These are phyloP conservation scores for Heliothis virescens DNA, from an alignment of 1,140 invertebrate genomes.

Conservation along the genomic window DNA sequence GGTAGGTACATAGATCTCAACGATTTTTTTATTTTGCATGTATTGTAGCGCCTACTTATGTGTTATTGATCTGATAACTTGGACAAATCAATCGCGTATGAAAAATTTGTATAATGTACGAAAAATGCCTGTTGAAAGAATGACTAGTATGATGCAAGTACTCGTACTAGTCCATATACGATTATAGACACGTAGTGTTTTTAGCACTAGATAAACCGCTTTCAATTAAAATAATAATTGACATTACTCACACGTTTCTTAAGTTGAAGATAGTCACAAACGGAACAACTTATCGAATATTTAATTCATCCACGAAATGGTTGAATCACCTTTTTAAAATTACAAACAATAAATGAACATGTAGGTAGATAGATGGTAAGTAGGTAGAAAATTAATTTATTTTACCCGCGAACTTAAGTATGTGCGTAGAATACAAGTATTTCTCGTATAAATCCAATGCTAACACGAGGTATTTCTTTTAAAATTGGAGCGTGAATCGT, in stretches of 20 bases:
- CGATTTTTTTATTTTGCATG: too few relatives aligned
- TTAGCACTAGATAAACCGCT: too few relatives aligned
- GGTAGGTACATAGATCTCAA: too few relatives aligned
- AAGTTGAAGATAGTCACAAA: neutral
- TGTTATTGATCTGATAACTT: too few relatives aligned
- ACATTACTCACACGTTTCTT: neutral
- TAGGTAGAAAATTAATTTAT: slow-evolving; percentile 37
- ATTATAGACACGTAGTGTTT: too few relatives aligned
- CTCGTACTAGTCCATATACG: too few relatives aligned
- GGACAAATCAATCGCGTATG: too few relatives aligned
- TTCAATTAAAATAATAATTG: neutral
- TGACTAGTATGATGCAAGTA: too few relatives aligned
- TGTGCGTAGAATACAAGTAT: slow-evolving; percentile 44
- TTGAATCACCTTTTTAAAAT: slow-evolving; percentile 24
- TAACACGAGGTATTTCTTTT: slow-evolving; percentile 42
- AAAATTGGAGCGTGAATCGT: slow-evolving; percentile 43
- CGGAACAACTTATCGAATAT: slow-evolving; percentile 11
- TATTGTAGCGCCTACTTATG: too few relatives aligned
- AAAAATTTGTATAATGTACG: too few relatives aligned
- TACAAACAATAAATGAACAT: slow-evolving; percentile 21
- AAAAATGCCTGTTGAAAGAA: too few relatives aligned
- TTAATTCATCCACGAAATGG: slow-evolving; percentile 7
- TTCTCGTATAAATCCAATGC: slow-evolving; percentile 25
- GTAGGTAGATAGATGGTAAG: neutral
- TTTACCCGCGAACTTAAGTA: slow-evolving; percentile 33